Evolutionary conservation across 2,113 vertebrate genomes (phyloP).

Genomic region (Dicrurus megarhynchus): DNA sequence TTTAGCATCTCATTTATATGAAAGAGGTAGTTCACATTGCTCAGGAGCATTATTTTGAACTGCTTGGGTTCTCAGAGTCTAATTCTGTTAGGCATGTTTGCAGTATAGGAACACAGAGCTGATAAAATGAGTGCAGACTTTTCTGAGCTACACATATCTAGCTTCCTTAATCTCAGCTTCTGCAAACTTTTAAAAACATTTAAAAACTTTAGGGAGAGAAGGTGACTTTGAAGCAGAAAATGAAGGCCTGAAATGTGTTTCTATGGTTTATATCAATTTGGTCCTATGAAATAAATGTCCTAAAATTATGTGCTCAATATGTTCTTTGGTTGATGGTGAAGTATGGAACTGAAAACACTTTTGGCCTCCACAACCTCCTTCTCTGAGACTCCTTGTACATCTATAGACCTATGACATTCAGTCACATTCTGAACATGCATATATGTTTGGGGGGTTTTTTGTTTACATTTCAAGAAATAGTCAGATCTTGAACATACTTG

Average conservation of each 20-base stretch:
- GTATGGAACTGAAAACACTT: not conserved
- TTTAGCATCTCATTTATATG: not conserved
- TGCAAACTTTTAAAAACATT: not conserved
- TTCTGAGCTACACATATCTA: not conserved
- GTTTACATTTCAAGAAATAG: not conserved
- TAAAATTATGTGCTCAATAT: not conserved
- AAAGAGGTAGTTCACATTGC: not conserved
- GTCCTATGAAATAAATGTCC: not conserved
- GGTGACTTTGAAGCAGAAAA: not conserved
- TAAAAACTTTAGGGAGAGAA: not conserved
- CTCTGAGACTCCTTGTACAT: not conserved
- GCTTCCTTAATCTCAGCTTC: not conserved
- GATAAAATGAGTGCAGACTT: not conserved
- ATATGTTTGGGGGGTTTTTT: fast-evolving
- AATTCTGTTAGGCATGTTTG: not conserved
- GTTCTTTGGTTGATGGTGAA: not conserved
- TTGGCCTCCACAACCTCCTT: not conserved
- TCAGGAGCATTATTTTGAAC: not conserved
- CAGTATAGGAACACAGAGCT: not conserved
- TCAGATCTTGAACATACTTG: not conserved
- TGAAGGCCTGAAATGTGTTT: not conserved
- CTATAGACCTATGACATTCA: not conserved
- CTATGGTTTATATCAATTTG: not conserved
- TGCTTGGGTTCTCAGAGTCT: not conserved
- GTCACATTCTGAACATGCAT: not conserved